Conservation (phyloP, 2,888 invertebrate species). For the Nipponacmea schrenckii region DNA sequence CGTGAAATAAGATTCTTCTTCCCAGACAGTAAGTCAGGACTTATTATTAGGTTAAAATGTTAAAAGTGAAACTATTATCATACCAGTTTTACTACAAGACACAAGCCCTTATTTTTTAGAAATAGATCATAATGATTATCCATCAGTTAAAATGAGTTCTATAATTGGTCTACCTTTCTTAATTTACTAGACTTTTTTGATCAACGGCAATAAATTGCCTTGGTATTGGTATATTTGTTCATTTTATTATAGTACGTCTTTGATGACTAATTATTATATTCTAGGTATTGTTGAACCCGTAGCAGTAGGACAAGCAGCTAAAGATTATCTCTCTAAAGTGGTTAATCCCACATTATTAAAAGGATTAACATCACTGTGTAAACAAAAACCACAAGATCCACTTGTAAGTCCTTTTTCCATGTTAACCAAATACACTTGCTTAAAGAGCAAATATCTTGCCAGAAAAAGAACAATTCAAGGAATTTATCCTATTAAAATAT, state of each 20-base stretch:
- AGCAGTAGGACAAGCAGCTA: slow-evolving; percentile 73
- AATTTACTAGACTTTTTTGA: too few species aligned
- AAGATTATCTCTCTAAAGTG: slow-evolving; percentile 77
- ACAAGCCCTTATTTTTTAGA: too few species aligned
- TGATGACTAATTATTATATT: slow-evolving; percentile 8
- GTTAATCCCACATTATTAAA: slow-evolving; percentile 76
- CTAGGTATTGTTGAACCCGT: slow-evolving; percentile 83
- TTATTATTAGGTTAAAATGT: background rate
- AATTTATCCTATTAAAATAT: too few species aligned
- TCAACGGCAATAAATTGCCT: too few species aligned
- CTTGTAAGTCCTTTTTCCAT: slow-evolving; percentile 66
- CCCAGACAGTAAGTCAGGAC: slow-evolving; percentile 76
- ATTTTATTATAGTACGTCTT: background rate
- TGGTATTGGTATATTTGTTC: too few species aligned
- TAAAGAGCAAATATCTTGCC: too few species aligned
- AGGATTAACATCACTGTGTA: slow-evolving; percentile 74
- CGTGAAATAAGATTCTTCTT: slow-evolving; percentile 90
- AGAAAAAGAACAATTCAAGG: too few species aligned
- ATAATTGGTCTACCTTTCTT: too few species aligned
- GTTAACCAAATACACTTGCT: background rate
- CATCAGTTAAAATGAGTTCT: too few species aligned
- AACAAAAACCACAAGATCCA: slow-evolving; percentile 81
- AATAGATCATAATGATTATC: too few species aligned
- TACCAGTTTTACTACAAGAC: too few species aligned
- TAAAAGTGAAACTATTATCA: too few species aligned